These are phyloP conservation scores for Radopholus similis DNA, from an alignment of 1,140 invertebrate species.

Conservation along the genomic window DNA sequence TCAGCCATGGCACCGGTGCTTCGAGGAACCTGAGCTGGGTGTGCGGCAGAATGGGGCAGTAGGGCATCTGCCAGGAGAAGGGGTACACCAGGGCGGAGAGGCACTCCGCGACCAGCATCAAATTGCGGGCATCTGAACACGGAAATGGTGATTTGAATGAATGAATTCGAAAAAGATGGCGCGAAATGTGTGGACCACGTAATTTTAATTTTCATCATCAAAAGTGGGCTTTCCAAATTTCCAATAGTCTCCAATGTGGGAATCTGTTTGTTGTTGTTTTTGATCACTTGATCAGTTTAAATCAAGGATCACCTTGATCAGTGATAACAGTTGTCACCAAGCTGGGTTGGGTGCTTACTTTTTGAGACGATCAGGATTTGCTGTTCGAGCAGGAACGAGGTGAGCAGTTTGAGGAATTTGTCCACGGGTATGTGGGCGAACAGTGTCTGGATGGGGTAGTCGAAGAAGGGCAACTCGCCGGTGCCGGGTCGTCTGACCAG, in stretches of 20 bases:
- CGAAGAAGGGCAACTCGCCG: slow-evolving; percentile 83
- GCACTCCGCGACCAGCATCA: slow-evolving; percentile 94
- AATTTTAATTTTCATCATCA: not conserved
- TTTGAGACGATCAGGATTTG: slow-evolving; percentile 87
- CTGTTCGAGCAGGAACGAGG: slow-evolving; percentile 89
- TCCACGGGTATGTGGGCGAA: slow-evolving; percentile 72
- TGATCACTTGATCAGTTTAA: not conserved
- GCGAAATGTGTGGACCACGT: too few species aligned
- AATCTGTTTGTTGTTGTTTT: too few species aligned
- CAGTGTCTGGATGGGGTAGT: slow-evolving; percentile 82
- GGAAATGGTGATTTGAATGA: too few species aligned
- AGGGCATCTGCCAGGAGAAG: slow-evolving; percentile 95
- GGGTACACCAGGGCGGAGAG: slow-evolving; percentile 84
- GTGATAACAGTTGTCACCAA: too few species aligned
- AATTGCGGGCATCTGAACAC: slow-evolving; percentile 56
- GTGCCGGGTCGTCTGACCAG: slow-evolving; percentile 59
- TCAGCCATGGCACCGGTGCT: slow-evolving; percentile 96
- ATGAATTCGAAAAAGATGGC: too few species aligned
- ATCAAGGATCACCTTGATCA: not conserved
- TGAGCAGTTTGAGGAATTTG: slow-evolving; percentile 85
- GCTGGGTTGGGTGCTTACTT: slow-evolving; percentile 66
- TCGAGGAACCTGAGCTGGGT: slow-evolving; percentile 93
- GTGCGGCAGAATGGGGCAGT: slow-evolving; percentile 93
- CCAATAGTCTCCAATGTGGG: not conserved
- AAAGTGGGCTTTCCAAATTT: not conserved